phyloP scores from a whole-genome alignment of 2,113 vertebrate genomes.

The Mola mola region DNA sequence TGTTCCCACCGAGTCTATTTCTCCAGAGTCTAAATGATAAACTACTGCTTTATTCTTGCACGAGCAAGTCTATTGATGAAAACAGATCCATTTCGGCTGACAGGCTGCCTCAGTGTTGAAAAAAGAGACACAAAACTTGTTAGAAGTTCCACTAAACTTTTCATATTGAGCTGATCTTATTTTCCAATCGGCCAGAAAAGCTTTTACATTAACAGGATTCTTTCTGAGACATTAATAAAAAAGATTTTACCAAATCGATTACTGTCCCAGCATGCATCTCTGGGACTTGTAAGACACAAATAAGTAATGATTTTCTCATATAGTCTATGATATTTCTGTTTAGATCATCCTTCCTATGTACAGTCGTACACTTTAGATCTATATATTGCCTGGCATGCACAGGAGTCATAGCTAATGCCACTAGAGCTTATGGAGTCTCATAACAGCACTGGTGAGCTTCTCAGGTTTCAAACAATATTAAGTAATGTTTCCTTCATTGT shows the following conservation, averaged over 20 bases:
- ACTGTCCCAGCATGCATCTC: conserved; percentile 1
- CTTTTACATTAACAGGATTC: conserved; percentile 24
- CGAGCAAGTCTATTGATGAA: conserved; percentile 30
- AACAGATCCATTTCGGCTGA: conserved; percentile 27
- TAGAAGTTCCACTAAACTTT: conserved; percentile 19
- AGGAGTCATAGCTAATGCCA: conserved; percentile 34
- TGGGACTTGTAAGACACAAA: conserved; percentile 16
- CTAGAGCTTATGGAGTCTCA: conserved; percentile 35
- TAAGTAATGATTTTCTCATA: conserved; percentile 34
- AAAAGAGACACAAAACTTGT: conserved; percentile 1
- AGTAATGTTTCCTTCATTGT: too few relatives aligned
- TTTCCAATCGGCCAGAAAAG: conserved; percentile 15
- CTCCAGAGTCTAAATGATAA: conserved; percentile 13
- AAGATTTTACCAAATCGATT: conserved; percentile 43
- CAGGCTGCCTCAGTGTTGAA: neutral
- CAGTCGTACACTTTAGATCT: conserved; percentile 19
- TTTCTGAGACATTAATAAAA: conserved; percentile 31
- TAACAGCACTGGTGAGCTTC: conserved; percentile 25
- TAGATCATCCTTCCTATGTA: neutral
- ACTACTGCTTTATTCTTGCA: conserved; percentile 22
- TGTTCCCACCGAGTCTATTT: conserved; percentile 6
- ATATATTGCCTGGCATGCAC: conserved; percentile 8
- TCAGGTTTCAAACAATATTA: conserved; percentile 50
- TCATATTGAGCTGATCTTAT: neutral
- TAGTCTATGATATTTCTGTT: neutral